Conservation (phyloP, 2,113 vertebrate genomes). For the Platichthys flesus region DNA sequence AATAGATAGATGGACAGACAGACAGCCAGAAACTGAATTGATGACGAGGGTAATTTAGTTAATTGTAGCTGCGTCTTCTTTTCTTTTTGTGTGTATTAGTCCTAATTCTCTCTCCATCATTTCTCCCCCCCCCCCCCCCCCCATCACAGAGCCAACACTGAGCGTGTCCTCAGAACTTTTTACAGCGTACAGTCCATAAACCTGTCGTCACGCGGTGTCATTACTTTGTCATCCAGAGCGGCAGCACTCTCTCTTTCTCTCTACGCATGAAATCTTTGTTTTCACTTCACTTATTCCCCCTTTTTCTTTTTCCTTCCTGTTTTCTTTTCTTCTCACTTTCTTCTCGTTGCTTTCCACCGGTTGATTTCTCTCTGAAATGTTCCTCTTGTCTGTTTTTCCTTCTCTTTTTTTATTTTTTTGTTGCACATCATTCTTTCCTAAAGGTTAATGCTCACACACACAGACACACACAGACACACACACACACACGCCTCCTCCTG, state of each 20-base stretch:
- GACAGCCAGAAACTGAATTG: too few species aligned
- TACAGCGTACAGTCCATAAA: constrained; percentile 54
- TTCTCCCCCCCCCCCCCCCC: neutral
- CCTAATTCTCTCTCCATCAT: neutral
- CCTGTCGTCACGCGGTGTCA: constrained; percentile 61
- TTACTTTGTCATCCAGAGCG: constrained; percentile 62
- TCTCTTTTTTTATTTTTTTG: constrained; percentile 6
- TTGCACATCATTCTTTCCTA: constrained; percentile 22
- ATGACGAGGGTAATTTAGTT: too few species aligned
- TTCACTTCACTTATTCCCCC: constrained; percentile 27
- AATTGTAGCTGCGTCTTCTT: too few species aligned
- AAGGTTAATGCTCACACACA: neutral
- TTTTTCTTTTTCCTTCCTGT: neutral
- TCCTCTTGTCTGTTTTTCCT: constrained; percentile 10
- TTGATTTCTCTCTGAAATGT: constrained; percentile 19
- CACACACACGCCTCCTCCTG: too few species aligned
- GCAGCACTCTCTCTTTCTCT: neutral
- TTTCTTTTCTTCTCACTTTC: neutral
- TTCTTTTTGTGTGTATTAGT: neutral
- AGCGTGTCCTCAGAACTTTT: constrained; percentile 30
- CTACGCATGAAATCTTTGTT: constrained; percentile 4
- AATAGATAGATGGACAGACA: too few species aligned
- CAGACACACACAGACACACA: too few species aligned
- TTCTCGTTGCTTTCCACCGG: constrained; percentile 4
- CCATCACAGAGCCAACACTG: constrained; percentile 23